Base-by-base conservation (phyloP, 2,113 vertebrate genomes). In the Callorhinus ursinus region DNA sequence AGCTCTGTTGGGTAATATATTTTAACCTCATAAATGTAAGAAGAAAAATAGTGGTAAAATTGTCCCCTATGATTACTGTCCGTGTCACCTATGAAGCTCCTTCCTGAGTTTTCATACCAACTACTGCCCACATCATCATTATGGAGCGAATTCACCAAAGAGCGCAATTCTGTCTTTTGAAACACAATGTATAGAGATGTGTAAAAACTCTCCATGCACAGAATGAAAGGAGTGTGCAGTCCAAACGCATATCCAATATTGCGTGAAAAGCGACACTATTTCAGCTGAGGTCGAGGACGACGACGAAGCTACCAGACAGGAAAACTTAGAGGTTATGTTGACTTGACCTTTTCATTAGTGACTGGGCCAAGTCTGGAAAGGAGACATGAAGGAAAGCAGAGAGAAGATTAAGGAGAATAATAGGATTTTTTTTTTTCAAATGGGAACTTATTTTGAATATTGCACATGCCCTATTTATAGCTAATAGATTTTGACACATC, bases 281-380 rank as follows among this genome's bases (percentile, higher is more conserved):
- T 93, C 28, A 95, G 80, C 53, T 72, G 51, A 92, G 19, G 65
- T 46, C 69, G 26, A 1, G 49, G 71, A 31, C 31, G 49, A 63
- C 4, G 11, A 89, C 1, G 7, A 53, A 46, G 51, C 80, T 92
- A 90, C 18, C 55, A 95, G 42, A 84, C 65, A 72, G 61, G 63
- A 16, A 49, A 84, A 95, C 69, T 96, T 74, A 71, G 81, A 74
- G 83, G 31, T 81, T 88, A 96, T 63, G n/a, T 61, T 46, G 49
- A 90, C 83, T 81, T 92, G 88, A 90, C 96, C 93, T 97, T 98
- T 96, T 96, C 81, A 97, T 95, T 97, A 92, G 69, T 82, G 85
- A 95, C 51, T 84, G 51, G 46, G 92, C 91, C 86, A 96, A 90
- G 85, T 95, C 93, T 86, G 55, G 72, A 96, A 97, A 95, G 89